These are phyloP conservation scores for Cynocephalus volans DNA, from an alignment of 2,113 vertebrate species.

Conservation along the genomic window DNA sequence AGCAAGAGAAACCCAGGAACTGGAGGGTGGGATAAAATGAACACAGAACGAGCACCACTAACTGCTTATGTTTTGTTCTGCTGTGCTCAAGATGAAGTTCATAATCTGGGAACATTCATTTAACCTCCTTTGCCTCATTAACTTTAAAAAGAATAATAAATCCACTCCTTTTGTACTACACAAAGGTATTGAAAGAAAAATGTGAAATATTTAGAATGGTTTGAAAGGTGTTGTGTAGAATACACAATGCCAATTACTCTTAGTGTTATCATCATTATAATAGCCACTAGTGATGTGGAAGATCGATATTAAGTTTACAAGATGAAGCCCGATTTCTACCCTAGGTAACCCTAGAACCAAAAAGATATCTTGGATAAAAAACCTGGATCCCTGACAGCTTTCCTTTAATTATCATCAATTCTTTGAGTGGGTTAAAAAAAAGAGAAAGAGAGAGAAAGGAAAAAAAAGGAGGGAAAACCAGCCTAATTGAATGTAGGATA, in stretches of 20 bases:
- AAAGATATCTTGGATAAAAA: constrained; percentile 66
- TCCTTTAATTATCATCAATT: constrained; percentile 69
- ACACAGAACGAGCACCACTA: neutral
- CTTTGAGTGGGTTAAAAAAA: constrained; percentile 23
- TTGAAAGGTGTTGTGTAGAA: constrained; percentile 26
- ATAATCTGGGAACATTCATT: neutral
- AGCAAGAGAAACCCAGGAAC: neutral
- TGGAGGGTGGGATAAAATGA: neutral
- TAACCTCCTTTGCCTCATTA: constrained; percentile 20
- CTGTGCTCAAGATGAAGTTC: constrained; percentile 33
- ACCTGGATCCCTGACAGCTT: constrained; percentile 37
- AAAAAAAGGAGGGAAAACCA: constrained; percentile 39
- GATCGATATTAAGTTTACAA: constrained; percentile 34
- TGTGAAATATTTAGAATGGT: constrained; percentile 33
- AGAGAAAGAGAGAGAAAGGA: accelerated
- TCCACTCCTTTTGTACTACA: neutral
- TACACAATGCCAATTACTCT: neutral
- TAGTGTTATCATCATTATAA: neutral
- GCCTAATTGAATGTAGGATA: constrained; percentile 79
- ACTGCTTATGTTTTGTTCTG: neutral
- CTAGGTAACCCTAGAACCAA: constrained; percentile 23
- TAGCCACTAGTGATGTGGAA: neutral
- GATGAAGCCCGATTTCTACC: constrained; percentile 24
- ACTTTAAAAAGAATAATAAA: constrained; percentile 54
- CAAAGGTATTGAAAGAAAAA: constrained; percentile 52